phyloP scores from a whole-genome alignment of 2,113 vertebrate species.

The Eonycteris spelaea region DNA sequence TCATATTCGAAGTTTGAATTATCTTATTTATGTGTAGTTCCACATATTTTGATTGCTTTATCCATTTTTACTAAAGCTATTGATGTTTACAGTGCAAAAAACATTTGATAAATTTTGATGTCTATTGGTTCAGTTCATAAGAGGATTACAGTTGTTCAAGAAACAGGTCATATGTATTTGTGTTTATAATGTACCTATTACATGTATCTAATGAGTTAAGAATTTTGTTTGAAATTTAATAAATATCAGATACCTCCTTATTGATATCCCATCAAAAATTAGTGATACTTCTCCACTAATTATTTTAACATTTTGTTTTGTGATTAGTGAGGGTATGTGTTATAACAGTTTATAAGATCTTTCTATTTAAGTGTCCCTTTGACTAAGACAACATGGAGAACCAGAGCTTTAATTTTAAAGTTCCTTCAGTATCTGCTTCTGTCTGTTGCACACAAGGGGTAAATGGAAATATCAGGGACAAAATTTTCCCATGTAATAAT shows the following conservation, averaged over 20 bases:
- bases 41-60: not conserved
- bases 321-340: not conserved
- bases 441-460: not conserved
- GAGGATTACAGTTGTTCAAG: conserved; percentile 8
- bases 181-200: not conserved
- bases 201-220: not conserved
- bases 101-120: not conserved
- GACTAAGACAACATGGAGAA: not conserved
- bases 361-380: not conserved
- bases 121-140: not conserved
- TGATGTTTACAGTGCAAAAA: not conserved
- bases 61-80: not conserved
- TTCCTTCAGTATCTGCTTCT: not conserved
- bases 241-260: not conserved
- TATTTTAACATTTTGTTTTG: conserved; percentile 31
- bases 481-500: not conserved
- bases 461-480: not conserved
- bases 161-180: not conserved
- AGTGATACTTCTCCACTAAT: not conserved
- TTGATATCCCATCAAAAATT: not conserved
- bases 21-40: conserved; percentile 18
- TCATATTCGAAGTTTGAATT: not conserved
- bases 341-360: not conserved
- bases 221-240: conserved; percentile 32
- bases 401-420: not conserved